phyloP scores from a whole-genome alignment of 2,113 vertebrate genomes.

The Elaphurus davidianus region DNA sequence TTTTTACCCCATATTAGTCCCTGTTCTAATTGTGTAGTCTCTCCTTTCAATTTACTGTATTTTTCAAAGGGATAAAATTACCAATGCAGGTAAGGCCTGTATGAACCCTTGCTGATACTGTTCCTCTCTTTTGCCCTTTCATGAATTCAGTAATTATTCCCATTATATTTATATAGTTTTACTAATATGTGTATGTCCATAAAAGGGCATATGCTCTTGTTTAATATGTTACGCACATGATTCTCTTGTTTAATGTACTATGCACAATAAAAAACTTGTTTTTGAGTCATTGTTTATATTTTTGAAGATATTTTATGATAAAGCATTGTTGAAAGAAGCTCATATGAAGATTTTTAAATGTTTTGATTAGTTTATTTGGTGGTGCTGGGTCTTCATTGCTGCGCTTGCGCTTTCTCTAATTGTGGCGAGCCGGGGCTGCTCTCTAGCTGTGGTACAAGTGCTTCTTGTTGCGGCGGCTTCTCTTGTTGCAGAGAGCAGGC shows the following conservation, averaged over 20 bases:
- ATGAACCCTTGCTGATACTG: neutral
- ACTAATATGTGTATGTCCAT: neutral
- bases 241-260: neutral
- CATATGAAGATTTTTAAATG: neutral
- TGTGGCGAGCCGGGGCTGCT: neutral
- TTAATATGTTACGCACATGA: neutral
- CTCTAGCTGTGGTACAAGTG: neutral
- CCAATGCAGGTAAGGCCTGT: neutral
- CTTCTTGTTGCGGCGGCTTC: neutral
- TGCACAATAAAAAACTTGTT: neutral
- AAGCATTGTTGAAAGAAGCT: neutral
- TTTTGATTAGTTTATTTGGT: neutral
- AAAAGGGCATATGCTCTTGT: neutral
- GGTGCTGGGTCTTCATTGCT: neutral
- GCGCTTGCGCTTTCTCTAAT: neutral
- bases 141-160: neutral
- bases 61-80: slow-evolving; percentile 3
- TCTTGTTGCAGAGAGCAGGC: neutral
- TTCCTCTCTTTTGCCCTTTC: neutral
- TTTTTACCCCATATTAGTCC: neutral
- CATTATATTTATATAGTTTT: neutral
- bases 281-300: neutral
- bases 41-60: neutral
- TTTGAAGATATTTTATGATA: neutral
- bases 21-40: slow-evolving; percentile 6